Percentiles rank a stretch among this genome's conserved stretches.
These are phyloP conservation scores for Pagetopsis macropterus DNA, from an alignment of 2,797 vertebrate species.

Conservation along the genomic window DNA sequence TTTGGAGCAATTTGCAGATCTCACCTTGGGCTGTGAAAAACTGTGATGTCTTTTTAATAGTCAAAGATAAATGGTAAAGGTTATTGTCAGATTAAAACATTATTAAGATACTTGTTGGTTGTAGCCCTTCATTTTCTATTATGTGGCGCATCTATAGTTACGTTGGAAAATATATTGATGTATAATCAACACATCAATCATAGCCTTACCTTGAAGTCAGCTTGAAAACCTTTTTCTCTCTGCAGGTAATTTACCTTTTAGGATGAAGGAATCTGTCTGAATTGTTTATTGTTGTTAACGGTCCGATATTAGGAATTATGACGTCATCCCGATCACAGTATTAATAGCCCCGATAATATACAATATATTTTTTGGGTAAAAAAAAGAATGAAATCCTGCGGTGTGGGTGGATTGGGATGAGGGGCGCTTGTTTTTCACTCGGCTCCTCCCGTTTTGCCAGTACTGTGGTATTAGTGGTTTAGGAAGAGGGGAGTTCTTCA, in stretches of 20 bases:
- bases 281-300: neutral
- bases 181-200: neutral
- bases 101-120: neutral
- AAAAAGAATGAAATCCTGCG: too few relatives aligned
- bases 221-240: too few relatives aligned
- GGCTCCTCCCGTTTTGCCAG: too few relatives aligned
- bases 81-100: neutral
- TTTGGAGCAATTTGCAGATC: neutral
- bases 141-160: neutral
- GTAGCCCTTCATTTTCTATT: neutral
- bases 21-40: neutral
- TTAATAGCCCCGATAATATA: too few relatives aligned
- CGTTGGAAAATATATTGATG: neutral
- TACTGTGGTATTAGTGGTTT: too few relatives aligned
- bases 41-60: neutral
- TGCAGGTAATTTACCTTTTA: neutral
- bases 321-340: too few relatives aligned
- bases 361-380: too few relatives aligned
- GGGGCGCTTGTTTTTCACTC: too few relatives aligned
- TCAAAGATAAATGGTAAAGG: neutral
- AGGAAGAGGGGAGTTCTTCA: too few relatives aligned
- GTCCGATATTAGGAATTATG: neutral
- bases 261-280: neutral
- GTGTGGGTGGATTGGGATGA: too few relatives aligned
- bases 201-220: too few relatives aligned